Conservation (phyloP, 2,797 vertebrate species). For the Enteromius thamalakanensis region DNA sequence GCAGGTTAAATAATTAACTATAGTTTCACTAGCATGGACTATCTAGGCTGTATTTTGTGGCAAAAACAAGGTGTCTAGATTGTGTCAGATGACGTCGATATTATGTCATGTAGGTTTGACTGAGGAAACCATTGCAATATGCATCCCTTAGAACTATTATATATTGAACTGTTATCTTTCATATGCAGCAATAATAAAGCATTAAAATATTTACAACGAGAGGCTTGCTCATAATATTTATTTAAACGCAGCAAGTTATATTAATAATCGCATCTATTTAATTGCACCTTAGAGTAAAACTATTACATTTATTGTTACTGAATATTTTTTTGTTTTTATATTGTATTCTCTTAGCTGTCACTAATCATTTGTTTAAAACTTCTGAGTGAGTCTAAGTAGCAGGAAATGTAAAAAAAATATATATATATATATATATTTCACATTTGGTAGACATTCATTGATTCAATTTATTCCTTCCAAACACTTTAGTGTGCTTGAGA, state of each 20-base stretch:
- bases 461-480: neutral
- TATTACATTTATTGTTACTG: neutral
- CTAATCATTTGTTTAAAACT: neutral
- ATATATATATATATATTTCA: neutral
- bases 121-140: neutral
- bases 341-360: neutral
- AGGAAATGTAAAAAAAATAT: neutral
- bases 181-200: neutral
- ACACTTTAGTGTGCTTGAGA: conserved; percentile 19
- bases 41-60: neutral
- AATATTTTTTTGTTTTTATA: neutral
- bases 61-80: neutral
- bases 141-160: neutral
- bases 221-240: neutral
- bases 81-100: neutral
- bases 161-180: neutral
- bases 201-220: neutral
- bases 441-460: neutral
- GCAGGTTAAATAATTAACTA: neutral
- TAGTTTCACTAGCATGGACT: neutral
- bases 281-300: neutral
- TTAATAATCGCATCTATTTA: neutral
- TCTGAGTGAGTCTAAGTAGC: no score
- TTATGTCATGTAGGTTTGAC: neutral
- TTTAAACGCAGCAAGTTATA: neutral